A percentile compares a stretch with the other conserved stretches of the same genome.
Conservation (phyloP, 1,140 invertebrate species). For the Nasonia giraulti region DNA sequence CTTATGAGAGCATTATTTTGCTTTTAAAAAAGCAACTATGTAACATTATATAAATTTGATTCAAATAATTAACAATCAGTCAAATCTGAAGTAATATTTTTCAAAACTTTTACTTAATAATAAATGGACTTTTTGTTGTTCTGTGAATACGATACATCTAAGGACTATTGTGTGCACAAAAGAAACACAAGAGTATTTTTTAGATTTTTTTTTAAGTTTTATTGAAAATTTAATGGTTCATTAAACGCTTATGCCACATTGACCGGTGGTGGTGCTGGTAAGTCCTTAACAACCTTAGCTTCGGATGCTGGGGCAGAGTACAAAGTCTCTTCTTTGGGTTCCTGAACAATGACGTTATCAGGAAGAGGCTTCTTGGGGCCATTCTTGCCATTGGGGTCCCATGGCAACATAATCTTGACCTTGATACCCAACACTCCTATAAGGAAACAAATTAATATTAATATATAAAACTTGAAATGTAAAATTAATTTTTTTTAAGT, state of each 20-base stretch:
- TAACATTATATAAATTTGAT: too few relatives aligned
- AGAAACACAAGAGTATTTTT: slow-evolving; percentile 35
- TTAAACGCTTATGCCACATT: slow-evolving; percentile 46
- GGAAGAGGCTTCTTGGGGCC: slow-evolving; percentile 98
- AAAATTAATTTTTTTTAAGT: not conserved
- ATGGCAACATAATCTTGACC: slow-evolving; percentile 99
- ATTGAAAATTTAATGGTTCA: slow-evolving; percentile 36
- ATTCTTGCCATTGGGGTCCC: slow-evolving; percentile 96
- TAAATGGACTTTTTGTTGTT: too few relatives aligned
- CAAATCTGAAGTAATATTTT: too few relatives aligned
- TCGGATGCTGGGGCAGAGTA: slow-evolving; percentile 79
- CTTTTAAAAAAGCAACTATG: too few relatives aligned
- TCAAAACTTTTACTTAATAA: too few relatives aligned
- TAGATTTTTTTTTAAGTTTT: slow-evolving; percentile 46
- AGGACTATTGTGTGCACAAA: not conserved
- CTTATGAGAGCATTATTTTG: not conserved
- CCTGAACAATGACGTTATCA: slow-evolving; percentile 95
- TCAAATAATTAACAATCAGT: too few relatives aligned
- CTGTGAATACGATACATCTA: not conserved
- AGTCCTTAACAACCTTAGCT: slow-evolving; percentile 72
- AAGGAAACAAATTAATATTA: slow-evolving; percentile 42
- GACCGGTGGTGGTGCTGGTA: slow-evolving; percentile 59
- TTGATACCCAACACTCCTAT: slow-evolving; percentile 87
- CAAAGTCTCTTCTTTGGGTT: slow-evolving; percentile 91
- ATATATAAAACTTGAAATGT: not conserved